A percentile compares a stretch with the other conserved stretches of the same genome.
These are phyloP conservation scores for Anadara kagoshimensis DNA, from an alignment of 1,140 invertebrate species.

Conservation along the genomic window DNA sequence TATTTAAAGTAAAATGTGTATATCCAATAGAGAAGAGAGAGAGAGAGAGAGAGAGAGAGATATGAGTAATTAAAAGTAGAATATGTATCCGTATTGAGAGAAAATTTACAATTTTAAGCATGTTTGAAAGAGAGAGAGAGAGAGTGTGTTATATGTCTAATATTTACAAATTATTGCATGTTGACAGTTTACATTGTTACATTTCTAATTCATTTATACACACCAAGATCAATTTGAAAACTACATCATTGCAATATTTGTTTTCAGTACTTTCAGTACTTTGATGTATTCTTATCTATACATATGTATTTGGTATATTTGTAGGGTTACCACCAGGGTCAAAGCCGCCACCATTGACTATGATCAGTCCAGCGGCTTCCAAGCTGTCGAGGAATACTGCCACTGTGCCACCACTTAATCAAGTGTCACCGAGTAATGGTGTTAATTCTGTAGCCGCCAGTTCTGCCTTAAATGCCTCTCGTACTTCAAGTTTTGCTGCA, in stretches of 20 bases:
- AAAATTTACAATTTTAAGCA: too few species aligned
- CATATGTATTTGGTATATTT: slow-evolving; percentile 30
- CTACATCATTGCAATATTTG: background rate
- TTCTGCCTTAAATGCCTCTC: slow-evolving; percentile 62
- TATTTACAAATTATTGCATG: too few species aligned
- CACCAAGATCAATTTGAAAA: too few species aligned
- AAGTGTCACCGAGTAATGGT: slow-evolving; percentile 68
- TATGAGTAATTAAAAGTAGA: too few species aligned
- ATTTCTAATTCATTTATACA: too few species aligned
- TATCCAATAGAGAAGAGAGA: too few species aligned
- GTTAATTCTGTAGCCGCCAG: slow-evolving; percentile 54
- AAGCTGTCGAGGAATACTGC: slow-evolving; percentile 68
- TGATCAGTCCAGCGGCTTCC: slow-evolving; percentile 62
- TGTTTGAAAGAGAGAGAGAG: too few species aligned
- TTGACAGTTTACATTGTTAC: too few species aligned
- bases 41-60: too few species aligned
- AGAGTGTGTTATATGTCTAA: too few species aligned
- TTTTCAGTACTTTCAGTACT: background rate
- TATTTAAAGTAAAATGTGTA: too few species aligned
- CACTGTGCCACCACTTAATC: slow-evolving; percentile 69
- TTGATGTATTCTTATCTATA: background rate
- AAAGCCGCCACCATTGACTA: slow-evolving; percentile 69
- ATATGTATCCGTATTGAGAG: too few species aligned
- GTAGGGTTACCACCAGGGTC: slow-evolving; percentile 66
- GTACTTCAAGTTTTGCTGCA: slow-evolving; percentile 82